Evolutionary conservation across 2,888 invertebrate genomes (phyloP).

Genomic region (Orthonevra nobilis): DNA sequence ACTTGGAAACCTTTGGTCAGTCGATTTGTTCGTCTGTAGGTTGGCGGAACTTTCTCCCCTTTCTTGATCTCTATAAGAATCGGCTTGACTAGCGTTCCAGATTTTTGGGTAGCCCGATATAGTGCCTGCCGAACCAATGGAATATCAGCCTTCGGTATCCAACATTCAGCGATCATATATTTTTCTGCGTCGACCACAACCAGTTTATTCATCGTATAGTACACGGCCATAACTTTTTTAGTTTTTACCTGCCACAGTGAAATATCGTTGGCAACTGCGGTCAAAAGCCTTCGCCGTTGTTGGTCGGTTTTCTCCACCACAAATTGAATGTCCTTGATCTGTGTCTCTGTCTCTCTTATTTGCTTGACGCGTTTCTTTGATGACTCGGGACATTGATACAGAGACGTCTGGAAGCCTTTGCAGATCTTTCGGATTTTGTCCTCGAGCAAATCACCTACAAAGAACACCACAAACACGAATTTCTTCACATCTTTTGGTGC

Average conservation of each 20-base stretch:
- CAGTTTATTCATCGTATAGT: conserved; percentile 93
- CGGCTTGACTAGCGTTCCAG: conserved; percentile 92
- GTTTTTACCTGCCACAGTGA: conserved; percentile 88
- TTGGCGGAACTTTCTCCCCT: conserved; percentile 86
- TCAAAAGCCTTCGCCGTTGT: conserved; percentile 87
- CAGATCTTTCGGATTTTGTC: conserved; percentile 90
- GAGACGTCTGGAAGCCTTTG: conserved; percentile 89
- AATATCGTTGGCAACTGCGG: conserved; percentile 68
- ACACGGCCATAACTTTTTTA: conserved; percentile 91
- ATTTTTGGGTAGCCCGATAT: conserved; percentile 87
- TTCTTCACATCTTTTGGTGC: conserved; percentile 86
- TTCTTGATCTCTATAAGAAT: conserved; percentile 86
- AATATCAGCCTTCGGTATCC: conserved; percentile 88
- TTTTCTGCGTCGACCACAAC: conserved; percentile 91
- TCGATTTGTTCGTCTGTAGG: conserved; percentile 93
- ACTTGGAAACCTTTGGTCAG: conserved; percentile 91
- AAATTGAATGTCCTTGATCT: conserved; percentile 87
- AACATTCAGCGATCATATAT: conserved; percentile 93
- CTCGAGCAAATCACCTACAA: conserved; percentile 89
- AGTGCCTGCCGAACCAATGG: conserved; percentile 87
- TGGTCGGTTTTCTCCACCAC: conserved; percentile 88
- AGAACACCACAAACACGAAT: conserved; percentile 90
- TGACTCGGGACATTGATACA: conserved; percentile 91
- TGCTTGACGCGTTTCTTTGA: conserved; percentile 86
- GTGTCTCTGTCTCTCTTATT: conserved; percentile 86